Percentiles rank a stretch among this genome's conserved stretches.
phyloP scores from a whole-genome alignment of 2,113 vertebrate genomes.

The Cyprinodon tularosa region DNA sequence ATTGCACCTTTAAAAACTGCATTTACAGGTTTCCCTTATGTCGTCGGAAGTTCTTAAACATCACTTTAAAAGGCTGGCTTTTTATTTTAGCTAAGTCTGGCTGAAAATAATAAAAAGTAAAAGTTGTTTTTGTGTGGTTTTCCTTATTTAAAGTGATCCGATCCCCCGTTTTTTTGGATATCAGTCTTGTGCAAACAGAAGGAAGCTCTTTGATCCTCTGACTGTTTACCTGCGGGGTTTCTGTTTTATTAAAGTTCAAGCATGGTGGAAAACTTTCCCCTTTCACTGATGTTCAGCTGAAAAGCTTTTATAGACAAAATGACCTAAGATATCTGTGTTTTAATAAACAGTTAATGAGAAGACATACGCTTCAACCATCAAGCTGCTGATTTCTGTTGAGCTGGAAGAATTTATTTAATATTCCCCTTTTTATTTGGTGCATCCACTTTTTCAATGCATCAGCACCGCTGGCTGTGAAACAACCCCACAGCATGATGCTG shows the following conservation, averaged over 20 bases:
- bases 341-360: not conserved
- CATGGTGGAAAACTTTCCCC: not conserved
- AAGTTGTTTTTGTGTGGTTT: not conserved
- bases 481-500: not conserved
- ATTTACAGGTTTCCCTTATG: not conserved
- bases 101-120: not conserved
- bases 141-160: conserved; percentile 9
- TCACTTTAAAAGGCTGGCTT: not conserved
- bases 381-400: not conserved
- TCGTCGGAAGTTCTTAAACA: not conserved
- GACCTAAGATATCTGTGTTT: not conserved
- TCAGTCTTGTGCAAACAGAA: conserved; percentile 38
- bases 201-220: conserved; percentile 25
- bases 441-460: no score
- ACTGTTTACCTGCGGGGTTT: not conserved
- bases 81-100: not conserved
- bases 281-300: not conserved
- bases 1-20: not conserved
- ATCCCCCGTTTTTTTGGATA: conserved; percentile 49
- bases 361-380: not conserved
- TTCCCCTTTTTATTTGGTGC: no score
- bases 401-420: not conserved
- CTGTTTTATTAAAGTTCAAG: not conserved
- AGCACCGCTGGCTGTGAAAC: no score
- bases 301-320: not conserved